A percentile compares a stretch with the other conserved stretches of the same genome.
phyloP scores from a whole-genome alignment of 37 sponge, comb jelly and placozoan genomes.

The Chondrilla cf. caribensis region DNA sequence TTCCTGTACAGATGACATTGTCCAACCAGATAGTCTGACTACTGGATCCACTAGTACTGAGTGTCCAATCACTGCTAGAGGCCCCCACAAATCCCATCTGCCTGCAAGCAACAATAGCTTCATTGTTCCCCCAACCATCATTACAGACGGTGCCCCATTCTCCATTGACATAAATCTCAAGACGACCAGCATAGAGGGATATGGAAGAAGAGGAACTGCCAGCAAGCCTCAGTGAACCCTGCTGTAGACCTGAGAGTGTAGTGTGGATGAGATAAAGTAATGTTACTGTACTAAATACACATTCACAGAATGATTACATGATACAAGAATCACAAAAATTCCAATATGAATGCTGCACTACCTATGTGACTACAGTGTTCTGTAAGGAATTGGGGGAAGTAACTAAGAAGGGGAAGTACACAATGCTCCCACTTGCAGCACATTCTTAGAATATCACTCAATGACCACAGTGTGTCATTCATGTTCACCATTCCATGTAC shows the following conservation, averaged over 20 bases:
- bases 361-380: too few relatives aligned
- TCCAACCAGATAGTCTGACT: constrained; percentile 22
- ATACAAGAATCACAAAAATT: too few relatives aligned
- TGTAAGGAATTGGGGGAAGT: too few relatives aligned
- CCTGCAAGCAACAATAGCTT: constrained; percentile 1
- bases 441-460: too few relatives aligned
- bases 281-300: too few relatives aligned
- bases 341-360: too few relatives aligned
- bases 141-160: constrained; percentile 23
- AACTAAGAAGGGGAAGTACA: too few relatives aligned
- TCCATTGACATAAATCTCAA: neutral
- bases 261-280: too few relatives aligned
- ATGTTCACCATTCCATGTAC: too few relatives aligned
- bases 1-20: neutral
- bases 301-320: too few relatives aligned
- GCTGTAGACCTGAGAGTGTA: neutral
- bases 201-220: neutral
- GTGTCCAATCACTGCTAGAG: neutral
- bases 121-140: constrained; percentile 2
- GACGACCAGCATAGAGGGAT: constrained; percentile 8
- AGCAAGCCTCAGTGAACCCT: neutral
- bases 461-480: too few relatives aligned
- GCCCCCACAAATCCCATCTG: constrained; percentile 7
- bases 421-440: too few relatives aligned
- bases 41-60: neutral